Evolutionary conservation across 2,113 vertebrate genomes (phyloP), one percentile per base, ranked within the genome.

Genomic region (Eptesicus fuscus): DNA sequence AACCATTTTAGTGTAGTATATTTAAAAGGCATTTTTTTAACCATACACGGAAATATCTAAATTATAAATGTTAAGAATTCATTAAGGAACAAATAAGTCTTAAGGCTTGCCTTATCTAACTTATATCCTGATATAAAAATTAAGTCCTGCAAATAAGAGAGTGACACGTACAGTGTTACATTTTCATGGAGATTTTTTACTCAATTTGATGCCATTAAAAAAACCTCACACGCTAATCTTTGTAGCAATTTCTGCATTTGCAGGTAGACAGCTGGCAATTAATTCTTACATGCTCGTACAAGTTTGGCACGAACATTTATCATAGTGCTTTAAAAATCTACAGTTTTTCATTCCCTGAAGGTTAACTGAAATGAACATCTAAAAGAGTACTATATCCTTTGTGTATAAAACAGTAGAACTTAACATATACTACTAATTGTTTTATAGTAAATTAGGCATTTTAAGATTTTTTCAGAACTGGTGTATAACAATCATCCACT

Each of bases 251-350:
- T 95, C 96, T 97, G 97, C 94, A 95, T 98, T 97, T 95, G 91
- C 73, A 97, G 95, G 91, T 90, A 97, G 96, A 97, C 77, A 97
- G 83, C 82, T 93, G 76, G 97, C 92, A 98, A 97, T 97, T 97
- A 97, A 97, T 98, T 96, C 79, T 98, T 93, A 93, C 93, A 92
- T 97, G 96, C 90, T 98, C 92, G 88, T 96, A 95, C 97, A 98
- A 96, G 96, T 91, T 83, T 96, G 90, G 78, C 59, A 88, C 47
- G 86, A 83, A 89, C 82, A 96, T 98, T 98, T 96, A 97, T 96
- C 97, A 97, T 63, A 87, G 37, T 80, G 74, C 85, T 96, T 97
- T 76, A 80, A 90, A 95, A 88, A 94, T 74, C 79, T 90, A 90
- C 71, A 89, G 63, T 97, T 97, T 96, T 95, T 44, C 53, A 95